A percentile compares a stretch with the other conserved stretches of the same genome.
These are phyloP conservation scores for Harpagoxenus sublaevis DNA, from an alignment of 2,888 invertebrate genomes.

Conservation along the genomic window DNA sequence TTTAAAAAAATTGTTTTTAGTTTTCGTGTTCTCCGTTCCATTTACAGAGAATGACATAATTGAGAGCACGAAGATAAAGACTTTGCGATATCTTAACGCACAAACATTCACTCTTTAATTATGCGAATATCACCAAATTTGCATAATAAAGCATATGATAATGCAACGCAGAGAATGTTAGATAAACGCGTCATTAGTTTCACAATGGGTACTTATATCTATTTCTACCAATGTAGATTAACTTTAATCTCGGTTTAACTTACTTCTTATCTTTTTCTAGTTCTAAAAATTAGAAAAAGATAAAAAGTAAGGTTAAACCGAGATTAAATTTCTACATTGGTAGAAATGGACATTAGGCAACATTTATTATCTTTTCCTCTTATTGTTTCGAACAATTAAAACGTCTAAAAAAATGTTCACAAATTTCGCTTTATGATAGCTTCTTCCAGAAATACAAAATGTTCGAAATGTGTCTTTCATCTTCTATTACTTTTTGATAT, in stretches of 20 bases:
- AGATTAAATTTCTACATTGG: too few species aligned
- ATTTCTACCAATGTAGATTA: too few species aligned
- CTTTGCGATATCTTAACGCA: background rate
- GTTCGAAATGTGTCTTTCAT: background rate
- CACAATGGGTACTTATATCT: background rate
- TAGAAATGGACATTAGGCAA: background rate
- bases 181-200: background rate
- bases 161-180: background rate
- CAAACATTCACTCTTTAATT: background rate
- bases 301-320: too few species aligned
- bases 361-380: background rate
- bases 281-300: too few species aligned
- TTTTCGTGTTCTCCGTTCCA: background rate
- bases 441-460: background rate
- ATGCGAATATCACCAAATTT: background rate
- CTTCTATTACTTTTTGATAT: background rate
- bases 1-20: background rate
- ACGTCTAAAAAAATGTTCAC: background rate
- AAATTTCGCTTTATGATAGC: background rate
- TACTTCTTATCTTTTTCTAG: too few species aligned
- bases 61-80: background rate
- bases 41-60: background rate
- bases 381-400: background rate
- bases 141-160: background rate
- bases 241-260: too few species aligned